Percentiles rank a stretch among this genome's conserved stretches.
Evolutionary conservation across 2,888 invertebrate species (phyloP).

Genomic region (Andrena bucephala): DNA sequence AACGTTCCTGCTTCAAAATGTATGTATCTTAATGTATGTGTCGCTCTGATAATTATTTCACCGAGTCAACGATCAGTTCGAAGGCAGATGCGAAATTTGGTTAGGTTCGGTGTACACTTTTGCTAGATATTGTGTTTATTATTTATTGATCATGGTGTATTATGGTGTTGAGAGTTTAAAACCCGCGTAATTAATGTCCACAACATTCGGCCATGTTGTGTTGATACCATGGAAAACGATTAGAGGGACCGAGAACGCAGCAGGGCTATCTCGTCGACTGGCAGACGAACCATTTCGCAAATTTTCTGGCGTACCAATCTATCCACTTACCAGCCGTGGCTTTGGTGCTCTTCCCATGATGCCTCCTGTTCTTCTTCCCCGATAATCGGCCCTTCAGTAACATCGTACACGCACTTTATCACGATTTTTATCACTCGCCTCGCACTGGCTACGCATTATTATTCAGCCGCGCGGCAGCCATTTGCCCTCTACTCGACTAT

Average conservation of each 20-base stretch:
- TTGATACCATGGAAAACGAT: constrained; percentile 72
- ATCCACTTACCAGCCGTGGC: constrained; percentile 82
- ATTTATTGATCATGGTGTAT: too few species aligned
- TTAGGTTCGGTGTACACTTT: not conserved
- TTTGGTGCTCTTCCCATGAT: constrained; percentile 81
- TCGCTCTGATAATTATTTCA: not conserved
- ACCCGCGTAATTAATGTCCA: constrained; percentile 34
- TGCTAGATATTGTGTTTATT: not conserved
- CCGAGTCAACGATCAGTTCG: not conserved
- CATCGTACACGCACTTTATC: constrained; percentile 77
- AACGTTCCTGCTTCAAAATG: not conserved
- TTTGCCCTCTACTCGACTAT: constrained; percentile 76
- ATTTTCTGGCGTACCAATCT: constrained; percentile 70
- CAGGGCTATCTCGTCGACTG: constrained; percentile 77
- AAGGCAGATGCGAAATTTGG: not conserved
- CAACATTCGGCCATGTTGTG: constrained; percentile 70
- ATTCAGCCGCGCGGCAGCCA: constrained; percentile 79
- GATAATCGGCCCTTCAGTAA: constrained; percentile 80
- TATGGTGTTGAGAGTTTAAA: constrained; percentile 1
- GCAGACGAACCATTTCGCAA: constrained; percentile 74
- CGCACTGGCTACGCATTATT: constrained; percentile 81
- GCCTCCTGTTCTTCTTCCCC: constrained; percentile 80
- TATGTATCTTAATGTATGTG: constrained; percentile 2
- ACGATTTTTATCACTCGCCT: constrained; percentile 66
- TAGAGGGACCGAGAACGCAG: constrained; percentile 61